Conservation (phyloP, 2,888 invertebrate species). For the Lasioglossum marginatum region DNA sequence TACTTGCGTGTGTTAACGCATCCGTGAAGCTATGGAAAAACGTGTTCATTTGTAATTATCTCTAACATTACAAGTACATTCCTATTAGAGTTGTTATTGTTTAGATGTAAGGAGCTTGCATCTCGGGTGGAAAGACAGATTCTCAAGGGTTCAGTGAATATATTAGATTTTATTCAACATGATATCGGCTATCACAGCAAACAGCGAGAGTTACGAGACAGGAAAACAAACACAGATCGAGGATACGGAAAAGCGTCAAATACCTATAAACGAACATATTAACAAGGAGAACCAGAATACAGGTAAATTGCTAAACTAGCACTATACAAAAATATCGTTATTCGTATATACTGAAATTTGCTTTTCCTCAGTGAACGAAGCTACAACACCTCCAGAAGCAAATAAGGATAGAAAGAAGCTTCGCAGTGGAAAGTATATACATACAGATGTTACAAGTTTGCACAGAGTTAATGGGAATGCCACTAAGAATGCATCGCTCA, state of each 20-base stretch:
- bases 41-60: slow-evolving; percentile 33
- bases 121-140: not conserved
- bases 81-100: not conserved
- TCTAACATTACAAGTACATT: slow-evolving; percentile 29
- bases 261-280: slow-evolving; percentile 30
- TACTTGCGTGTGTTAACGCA: slow-evolving; percentile 28
- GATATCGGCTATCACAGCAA: slow-evolving; percentile 52
- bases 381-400: slow-evolving; percentile 20
- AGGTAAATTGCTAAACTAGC: slow-evolving; percentile 13
- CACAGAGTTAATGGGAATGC: slow-evolving; percentile 20
- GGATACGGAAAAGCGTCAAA: slow-evolving; percentile 17
- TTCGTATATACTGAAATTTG: slow-evolving; percentile 14
- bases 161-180: slow-evolving; percentile 39
- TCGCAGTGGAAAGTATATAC: slow-evolving; percentile 56
- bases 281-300: slow-evolving; percentile 33
- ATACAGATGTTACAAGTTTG: slow-evolving; percentile 23
- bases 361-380: slow-evolving; percentile 13
- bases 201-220: slow-evolving; percentile 43
- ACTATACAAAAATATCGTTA: not conserved
- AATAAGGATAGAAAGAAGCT: slow-evolving; percentile 49
- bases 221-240: slow-evolving; percentile 43
- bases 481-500: slow-evolving; percentile 8
- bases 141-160: slow-evolving; percentile 2
- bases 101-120: not conserved
- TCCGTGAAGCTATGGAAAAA: slow-evolving; percentile 42